Evolutionary conservation across 2,888 invertebrate species (phyloP).

Genomic region (Drosophila subsilvestris): DNA sequence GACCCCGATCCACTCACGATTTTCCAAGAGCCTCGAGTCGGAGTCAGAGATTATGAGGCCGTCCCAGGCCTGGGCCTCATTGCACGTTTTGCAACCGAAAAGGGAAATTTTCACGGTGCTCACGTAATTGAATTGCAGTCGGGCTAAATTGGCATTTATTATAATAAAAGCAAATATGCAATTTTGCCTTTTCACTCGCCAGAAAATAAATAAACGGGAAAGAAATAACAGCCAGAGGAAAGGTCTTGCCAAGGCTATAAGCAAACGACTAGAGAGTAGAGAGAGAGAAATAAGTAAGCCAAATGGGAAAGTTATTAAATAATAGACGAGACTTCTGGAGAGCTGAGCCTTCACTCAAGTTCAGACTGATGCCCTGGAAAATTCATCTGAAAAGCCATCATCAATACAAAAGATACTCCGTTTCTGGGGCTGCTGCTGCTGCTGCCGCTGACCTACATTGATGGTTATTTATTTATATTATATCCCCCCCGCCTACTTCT

Average conservation of each 20-base stretch:
- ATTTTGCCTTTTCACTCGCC: slow-evolving; percentile 67
- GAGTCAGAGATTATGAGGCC: slow-evolving; percentile 68
- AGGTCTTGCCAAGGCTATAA: slow-evolving; percentile 9
- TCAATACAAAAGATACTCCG: slow-evolving; percentile 14
- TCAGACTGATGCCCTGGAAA: slow-evolving; percentile 20
- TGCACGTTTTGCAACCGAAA: slow-evolving; percentile 72
- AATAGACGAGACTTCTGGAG: slow-evolving; percentile 23
- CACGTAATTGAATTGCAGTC: slow-evolving; percentile 78
- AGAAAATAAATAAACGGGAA: slow-evolving; percentile 34
- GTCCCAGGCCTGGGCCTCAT: slow-evolving; percentile 19
- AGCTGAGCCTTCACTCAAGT: slow-evolving; percentile 13
- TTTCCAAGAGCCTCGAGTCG: slow-evolving; percentile 44
- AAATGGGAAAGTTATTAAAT: slow-evolving; percentile 45
- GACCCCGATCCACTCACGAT: slow-evolving; percentile 63
- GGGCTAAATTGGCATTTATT: slow-evolving; percentile 76
- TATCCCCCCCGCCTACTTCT: slow-evolving; percentile 2
- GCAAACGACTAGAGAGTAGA: not conserved
- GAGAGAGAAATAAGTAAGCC: slow-evolving; percentile 24
- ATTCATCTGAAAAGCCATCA: slow-evolving; percentile 11
- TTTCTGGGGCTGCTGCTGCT: not conserved
- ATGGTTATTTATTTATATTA: slow-evolving; percentile 23
- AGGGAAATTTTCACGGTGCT: slow-evolving; percentile 74
- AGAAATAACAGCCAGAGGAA: not conserved
- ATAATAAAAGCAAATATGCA: slow-evolving; percentile 80
- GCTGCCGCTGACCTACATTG: slow-evolving; percentile 21